Percentiles rank a stretch among this genome's conserved stretches.
Conservation (phyloP, 1,140 invertebrate species). For the Macrostomum lignano region DNA sequence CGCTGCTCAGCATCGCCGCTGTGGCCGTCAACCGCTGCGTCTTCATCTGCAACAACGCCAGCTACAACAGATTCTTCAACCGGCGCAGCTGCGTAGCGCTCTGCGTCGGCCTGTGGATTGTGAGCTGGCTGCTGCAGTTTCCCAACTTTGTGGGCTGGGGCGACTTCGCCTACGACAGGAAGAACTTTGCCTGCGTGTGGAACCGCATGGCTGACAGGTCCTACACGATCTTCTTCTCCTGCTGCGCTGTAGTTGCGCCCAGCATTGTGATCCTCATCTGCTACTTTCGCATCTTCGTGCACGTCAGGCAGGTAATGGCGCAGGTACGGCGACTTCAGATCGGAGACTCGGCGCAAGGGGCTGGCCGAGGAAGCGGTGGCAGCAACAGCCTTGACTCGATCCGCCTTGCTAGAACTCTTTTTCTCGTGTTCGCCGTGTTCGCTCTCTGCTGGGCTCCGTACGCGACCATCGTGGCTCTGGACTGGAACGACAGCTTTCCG, state of each 20-base stretch:
- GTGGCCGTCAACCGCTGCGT: conserved; percentile 17
- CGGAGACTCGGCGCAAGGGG: too few relatives aligned
- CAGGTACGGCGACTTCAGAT: too few relatives aligned
- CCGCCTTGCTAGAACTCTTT: conserved; percentile 13
- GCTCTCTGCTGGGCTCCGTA: conserved; percentile 20
- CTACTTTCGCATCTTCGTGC: conserved; percentile 9
- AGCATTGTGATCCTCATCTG: conserved; percentile 12
- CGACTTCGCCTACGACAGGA: conserved; percentile 15
- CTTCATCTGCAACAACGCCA: conserved; percentile 14
- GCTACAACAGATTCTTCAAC: conserved; percentile 7
- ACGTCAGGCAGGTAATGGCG: background rate
- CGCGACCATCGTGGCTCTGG: conserved; percentile 14
- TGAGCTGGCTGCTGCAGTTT: conserved; percentile 13
- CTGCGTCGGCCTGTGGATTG: conserved; percentile 12
- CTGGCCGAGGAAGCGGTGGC: background rate
- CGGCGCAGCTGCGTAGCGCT: conserved; percentile 8
- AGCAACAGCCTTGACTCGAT: conserved; percentile 9
- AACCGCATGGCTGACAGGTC: conserved; percentile 14
- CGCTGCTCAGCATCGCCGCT: conserved; percentile 15
- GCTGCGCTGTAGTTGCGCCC: conserved; percentile 12
- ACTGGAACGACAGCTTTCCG: conserved; percentile 12
- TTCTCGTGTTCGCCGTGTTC: conserved; percentile 16
- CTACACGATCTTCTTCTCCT: conserved; percentile 16
- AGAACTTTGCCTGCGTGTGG: conserved; percentile 17
- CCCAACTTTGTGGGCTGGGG: conserved; percentile 20